Conservation (phyloP, 2,113 vertebrate genomes). For the Papio anubis region DNA sequence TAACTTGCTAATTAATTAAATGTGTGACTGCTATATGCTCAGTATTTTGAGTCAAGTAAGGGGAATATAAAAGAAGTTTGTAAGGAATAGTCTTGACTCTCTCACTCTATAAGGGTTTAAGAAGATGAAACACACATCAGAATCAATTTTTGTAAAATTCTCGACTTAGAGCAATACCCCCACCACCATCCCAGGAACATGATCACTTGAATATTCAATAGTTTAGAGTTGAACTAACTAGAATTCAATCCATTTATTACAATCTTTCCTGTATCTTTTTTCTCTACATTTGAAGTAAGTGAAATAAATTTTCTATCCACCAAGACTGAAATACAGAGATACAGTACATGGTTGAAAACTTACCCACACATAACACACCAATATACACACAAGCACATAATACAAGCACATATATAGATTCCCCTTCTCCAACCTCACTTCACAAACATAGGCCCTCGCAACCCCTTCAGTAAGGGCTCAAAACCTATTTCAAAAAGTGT, state of each 20-base stretch:
- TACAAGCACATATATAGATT: not conserved
- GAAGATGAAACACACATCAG: not conserved
- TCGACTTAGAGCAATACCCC: not conserved
- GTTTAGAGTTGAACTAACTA: not conserved
- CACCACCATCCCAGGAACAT: not conserved
- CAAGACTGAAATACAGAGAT: not conserved
- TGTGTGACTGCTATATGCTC: not conserved
- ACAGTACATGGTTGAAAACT: not conserved
- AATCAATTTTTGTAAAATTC: constrained; percentile 11
- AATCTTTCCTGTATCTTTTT: not conserved
- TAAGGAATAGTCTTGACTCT: not conserved
- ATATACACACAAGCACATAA: not conserved
- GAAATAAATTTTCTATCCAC: not conserved
- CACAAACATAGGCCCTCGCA: not conserved
- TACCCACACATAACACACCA: not conserved
- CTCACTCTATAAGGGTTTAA: not conserved
- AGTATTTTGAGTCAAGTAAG: not conserved
- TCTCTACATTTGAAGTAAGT: not conserved
- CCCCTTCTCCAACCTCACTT: not conserved
- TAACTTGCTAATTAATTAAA: not conserved
- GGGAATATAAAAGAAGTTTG: not conserved
- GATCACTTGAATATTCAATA: not conserved
- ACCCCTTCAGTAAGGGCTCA: not conserved
- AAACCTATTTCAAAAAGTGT: not conserved
- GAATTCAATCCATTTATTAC: not conserved